These are phyloP conservation scores for Melinaea menophilus DNA, from an alignment of 2,888 invertebrate genomes.

Conservation along the genomic window DNA sequence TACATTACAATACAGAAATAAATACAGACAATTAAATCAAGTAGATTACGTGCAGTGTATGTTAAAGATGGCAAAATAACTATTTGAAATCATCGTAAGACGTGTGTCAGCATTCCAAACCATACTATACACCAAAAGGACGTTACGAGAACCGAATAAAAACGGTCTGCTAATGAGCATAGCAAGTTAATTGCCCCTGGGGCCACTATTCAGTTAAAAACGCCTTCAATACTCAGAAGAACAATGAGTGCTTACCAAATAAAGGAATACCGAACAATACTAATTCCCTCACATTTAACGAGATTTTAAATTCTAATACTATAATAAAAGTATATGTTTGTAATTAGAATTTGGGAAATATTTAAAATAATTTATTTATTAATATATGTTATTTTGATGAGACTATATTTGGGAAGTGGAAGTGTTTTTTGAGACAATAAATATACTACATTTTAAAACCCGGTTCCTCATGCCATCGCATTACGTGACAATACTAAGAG, in stretches of 20 bases:
- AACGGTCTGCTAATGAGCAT: conserved; percentile 68
- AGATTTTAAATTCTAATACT: conserved; percentile 3
- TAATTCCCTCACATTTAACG: not conserved
- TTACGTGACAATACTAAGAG: no score
- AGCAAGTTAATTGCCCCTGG: conserved; percentile 60
- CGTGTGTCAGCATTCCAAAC: conserved; percentile 54
- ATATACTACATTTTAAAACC: no score
- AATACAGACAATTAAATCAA: conserved; percentile 39
- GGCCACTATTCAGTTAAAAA: conserved; percentile 45
- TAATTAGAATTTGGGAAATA: no score
- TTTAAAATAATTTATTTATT: no score
- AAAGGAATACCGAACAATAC: conserved; percentile 5
- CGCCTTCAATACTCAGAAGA: conserved; percentile 54
- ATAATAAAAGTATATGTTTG: not conserved
- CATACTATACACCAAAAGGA: conserved; percentile 53
- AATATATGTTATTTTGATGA: no score
- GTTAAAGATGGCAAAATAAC: conserved; percentile 46
- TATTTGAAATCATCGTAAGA: conserved; percentile 41
- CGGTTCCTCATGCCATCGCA: no score
- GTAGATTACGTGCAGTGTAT: conserved; percentile 42
- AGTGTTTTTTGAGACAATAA: no score
- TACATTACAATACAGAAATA: conserved; percentile 30
- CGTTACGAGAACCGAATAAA: conserved; percentile 65
- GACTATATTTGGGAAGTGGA: no score
- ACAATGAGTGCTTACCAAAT: conserved; percentile 38